These are phyloP conservation scores for Seriola dumerili DNA, from an alignment of 2,113 vertebrate genomes.

Conservation along the genomic window DNA sequence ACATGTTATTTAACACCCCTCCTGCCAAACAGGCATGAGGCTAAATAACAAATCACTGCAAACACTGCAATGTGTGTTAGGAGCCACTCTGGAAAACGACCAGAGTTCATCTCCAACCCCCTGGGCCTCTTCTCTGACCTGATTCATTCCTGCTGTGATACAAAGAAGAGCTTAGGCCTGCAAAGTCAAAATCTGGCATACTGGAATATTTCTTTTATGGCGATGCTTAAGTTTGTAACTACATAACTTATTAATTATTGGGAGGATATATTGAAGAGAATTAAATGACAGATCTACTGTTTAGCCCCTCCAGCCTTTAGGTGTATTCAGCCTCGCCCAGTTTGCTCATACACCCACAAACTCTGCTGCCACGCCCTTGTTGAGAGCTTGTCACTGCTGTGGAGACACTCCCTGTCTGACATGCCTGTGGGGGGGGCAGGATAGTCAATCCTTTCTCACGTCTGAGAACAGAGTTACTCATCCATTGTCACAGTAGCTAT, in stretches of 20 bases:
- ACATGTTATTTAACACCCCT: constrained; percentile 12
- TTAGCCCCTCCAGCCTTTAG: constrained; percentile 30
- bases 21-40: constrained; percentile 35
- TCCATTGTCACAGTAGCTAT: constrained; percentile 34
- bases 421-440: constrained; percentile 35
- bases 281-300: constrained; percentile 14
- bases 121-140: constrained; percentile 66
- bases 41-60: constrained; percentile 38
- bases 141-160: constrained; percentile 69
- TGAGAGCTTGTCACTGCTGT: constrained; percentile 51
- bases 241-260: constrained; percentile 24
- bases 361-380: constrained; percentile 60
- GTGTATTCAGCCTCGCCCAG: constrained; percentile 55
- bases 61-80: constrained; percentile 39
- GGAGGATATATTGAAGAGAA: background rate
- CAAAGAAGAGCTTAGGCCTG: constrained; percentile 54
- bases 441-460: constrained; percentile 26
- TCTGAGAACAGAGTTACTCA: constrained; percentile 38
- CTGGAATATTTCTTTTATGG: constrained; percentile 35
- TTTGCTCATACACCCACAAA: constrained; percentile 26
- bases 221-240: background rate
- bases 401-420: constrained; percentile 69
- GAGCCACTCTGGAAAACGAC: constrained; percentile 47
- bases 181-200: constrained; percentile 45
- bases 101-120: constrained; percentile 60